A percentile compares a stretch with the other conserved stretches of the same genome.
phyloP scores from a whole-genome alignment of 37 sponge, comb jelly and placozoan genomes.

The Lycopodina hypogea region DNA sequence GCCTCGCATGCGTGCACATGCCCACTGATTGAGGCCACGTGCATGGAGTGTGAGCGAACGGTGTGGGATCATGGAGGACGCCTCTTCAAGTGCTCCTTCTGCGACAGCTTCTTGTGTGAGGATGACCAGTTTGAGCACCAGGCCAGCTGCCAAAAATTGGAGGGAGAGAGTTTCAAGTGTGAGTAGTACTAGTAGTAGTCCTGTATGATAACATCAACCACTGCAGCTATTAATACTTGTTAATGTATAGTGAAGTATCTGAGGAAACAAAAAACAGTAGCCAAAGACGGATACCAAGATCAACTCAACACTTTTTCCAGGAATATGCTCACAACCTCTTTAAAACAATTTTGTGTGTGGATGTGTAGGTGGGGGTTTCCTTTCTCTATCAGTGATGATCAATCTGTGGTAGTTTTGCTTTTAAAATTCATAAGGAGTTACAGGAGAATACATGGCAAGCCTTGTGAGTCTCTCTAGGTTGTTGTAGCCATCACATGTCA shows the following conservation, averaged over 20 bases:
- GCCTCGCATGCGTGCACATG: slow-evolving; percentile 95
- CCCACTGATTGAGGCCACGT: slow-evolving; percentile 81
- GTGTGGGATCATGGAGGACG: slow-evolving; percentile 98
- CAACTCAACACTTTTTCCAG: too few species aligned
- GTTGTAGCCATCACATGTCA: too few species aligned
- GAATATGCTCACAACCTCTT: too few species aligned
- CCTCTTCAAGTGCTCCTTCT: slow-evolving; percentile 89
- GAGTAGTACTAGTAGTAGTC: not conserved
- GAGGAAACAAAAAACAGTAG: not conserved
- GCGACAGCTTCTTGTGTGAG: slow-evolving; percentile 87
- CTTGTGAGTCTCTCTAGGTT: too few species aligned
- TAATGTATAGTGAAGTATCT: not conserved
- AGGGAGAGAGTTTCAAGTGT: slow-evolving; percentile 89
- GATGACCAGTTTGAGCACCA: slow-evolving; percentile 99
- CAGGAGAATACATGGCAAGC: too few species aligned
- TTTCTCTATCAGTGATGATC: too few species aligned
- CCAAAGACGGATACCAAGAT: too few species aligned
- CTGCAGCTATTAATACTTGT: not conserved
- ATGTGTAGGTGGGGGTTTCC: too few species aligned
- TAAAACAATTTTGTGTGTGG: too few species aligned
- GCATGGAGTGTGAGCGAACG: slow-evolving; percentile 86
- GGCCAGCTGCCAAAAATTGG: slow-evolving; percentile 95
- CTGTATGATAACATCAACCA: not conserved
- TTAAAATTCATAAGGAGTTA: too few species aligned
- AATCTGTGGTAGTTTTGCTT: too few species aligned